phyloP scores from a whole-genome alignment of 1,140 invertebrate species.

The Penaeus indicus region DNA sequence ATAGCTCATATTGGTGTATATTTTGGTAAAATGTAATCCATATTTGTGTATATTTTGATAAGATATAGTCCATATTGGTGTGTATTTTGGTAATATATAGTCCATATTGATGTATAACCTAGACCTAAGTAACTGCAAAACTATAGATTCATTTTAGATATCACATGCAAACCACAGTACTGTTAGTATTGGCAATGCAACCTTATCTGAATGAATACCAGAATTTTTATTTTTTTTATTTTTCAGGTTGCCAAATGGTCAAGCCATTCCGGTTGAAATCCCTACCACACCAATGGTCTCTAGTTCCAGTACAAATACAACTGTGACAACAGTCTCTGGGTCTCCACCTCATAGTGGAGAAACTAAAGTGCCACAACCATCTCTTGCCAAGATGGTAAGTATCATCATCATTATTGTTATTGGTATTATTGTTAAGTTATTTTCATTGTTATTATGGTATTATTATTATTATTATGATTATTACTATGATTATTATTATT shows the following conservation, averaged over 20 bases:
- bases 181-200: background rate
- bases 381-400: constrained; percentile 64
- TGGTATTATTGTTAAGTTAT: too few species aligned
- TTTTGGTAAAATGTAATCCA: too few species aligned
- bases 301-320: constrained; percentile 14
- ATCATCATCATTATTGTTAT: background rate
- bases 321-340: constrained; percentile 17
- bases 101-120: too few species aligned
- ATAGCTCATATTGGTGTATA: too few species aligned
- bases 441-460: too few species aligned
- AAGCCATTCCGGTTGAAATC: constrained; percentile 65
- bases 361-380: constrained; percentile 33
- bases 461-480: background rate
- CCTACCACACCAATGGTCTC: constrained; percentile 64
- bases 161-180: too few species aligned
- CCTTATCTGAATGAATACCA: background rate
- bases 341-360: constrained; percentile 28
- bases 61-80: too few species aligned
- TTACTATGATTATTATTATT: background rate
- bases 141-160: too few species aligned
- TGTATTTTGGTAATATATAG: too few species aligned
- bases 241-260: constrained; percentile 61
- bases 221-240: background rate
- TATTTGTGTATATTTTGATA: too few species aligned
- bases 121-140: too few species aligned